These are phyloP conservation scores for Pitangus sulphuratus DNA, from an alignment of 2,797 vertebrate genomes.

Conservation along the genomic window DNA sequence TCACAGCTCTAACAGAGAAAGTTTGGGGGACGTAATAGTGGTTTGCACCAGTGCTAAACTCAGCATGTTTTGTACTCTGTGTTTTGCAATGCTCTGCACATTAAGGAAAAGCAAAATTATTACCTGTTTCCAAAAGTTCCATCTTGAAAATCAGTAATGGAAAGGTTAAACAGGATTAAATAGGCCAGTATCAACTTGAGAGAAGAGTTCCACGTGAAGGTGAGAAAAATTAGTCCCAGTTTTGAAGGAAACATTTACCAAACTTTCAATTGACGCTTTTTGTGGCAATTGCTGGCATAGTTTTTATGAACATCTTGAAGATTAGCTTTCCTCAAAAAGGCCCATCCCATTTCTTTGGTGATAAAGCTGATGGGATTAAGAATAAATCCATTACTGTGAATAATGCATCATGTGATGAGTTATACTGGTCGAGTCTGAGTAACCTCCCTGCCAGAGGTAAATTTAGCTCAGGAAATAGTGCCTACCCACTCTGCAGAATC, in stretches of 20 bases:
- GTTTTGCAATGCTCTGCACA: not conserved
- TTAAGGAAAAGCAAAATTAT: not conserved
- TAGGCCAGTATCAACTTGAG: not conserved
- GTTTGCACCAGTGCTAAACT: not conserved
- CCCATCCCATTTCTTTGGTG: not conserved
- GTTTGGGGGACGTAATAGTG: not conserved
- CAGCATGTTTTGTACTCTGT: not conserved
- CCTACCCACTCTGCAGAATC: not conserved
- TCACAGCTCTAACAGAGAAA: not conserved
- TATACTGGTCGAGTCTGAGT: not conserved
- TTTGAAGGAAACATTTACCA: not conserved
- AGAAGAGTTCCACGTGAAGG: not conserved
- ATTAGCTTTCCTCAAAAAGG: not conserved
- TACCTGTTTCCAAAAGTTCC: not conserved
- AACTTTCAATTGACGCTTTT: not conserved
- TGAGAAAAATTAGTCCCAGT: not conserved
- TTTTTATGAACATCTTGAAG: not conserved
- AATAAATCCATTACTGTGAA: constrained; percentile 34
- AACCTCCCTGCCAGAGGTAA: constrained; percentile 13
- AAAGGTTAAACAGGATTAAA: not conserved
- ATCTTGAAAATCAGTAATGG: not conserved
- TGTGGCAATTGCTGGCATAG: not conserved
- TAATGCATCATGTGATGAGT: constrained; percentile 13
- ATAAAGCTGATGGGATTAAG: constrained; percentile 3
- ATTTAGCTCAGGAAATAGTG: constrained; percentile 24